Base-by-base conservation (phyloP, 92 coral and sea anemone species). In the Phenganax subtilis region DNA sequence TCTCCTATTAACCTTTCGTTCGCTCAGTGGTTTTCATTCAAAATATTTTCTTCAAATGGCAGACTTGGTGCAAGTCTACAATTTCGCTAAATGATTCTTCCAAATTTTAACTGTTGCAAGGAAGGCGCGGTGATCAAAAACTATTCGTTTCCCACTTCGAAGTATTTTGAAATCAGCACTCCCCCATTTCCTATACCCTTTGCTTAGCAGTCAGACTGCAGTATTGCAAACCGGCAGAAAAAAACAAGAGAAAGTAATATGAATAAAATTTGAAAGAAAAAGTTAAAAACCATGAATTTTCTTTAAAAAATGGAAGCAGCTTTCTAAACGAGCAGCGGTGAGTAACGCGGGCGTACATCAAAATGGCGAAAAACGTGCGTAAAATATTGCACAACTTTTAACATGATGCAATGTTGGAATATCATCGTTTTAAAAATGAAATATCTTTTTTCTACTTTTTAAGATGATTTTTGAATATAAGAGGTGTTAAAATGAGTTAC, bases 351-450 rank as follows among this genome's bases (percentile, higher is more conserved):
- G 81, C 71, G 30, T 54, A 17, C 11, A 29, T 6, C 81, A 60
- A 76, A 57, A 76, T 76, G 81, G 81, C 31, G 57, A 64, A 76
- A 53, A 76, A 44, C 65, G 54, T 56, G 80, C 51, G 64, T 28
- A 11, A 57, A 76, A 60, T 0, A 37, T 37, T 64, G 27, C 70
- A 64, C 17, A 64, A 64, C 6, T 61, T 64, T 64, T n/a, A 27
- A 54, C 51, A 75, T 59, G 69, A 75, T 59, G 80, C 54, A 75
- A 75, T 57, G 17, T 54, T 31, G 30, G 28, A 59, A 59, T 58
- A 52, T 57, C 25, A 3, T 76, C 6, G 52, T 8, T 14, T 58
- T 76, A 10, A 17, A 3, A 28, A 8, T 9, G 47, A 76, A 76
- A 9, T 29, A 11, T 16, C 25, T 29, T 55, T 20, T 11, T 76